Base-by-base conservation (phyloP, 2,888 invertebrate species). In the Apamea anceps region DNA sequence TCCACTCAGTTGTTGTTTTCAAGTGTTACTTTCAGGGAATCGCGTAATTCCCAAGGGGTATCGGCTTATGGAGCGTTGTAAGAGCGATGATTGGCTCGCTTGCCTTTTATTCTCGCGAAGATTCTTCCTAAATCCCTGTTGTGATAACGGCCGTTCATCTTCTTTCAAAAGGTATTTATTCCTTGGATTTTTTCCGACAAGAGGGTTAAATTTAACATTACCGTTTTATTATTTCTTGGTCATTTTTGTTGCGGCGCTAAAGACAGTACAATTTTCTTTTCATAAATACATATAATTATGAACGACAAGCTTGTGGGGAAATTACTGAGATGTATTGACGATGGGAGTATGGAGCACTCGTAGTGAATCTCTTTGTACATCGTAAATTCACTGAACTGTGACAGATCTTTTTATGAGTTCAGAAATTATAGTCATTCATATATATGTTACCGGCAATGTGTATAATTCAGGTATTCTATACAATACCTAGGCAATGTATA, bases 31-130 rank as follows among this genome's bases (percentile, higher is more conserved):
- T 82, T 77, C 75, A 67, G 62, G 57, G 63, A 77, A 80, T 80
- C 60, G 60, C 48, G 42, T 81, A 57, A 88, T 80, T 80, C 89
- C 79, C 90, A 66, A 72, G 77, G 82, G 89, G 65, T 80, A 76
- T 80, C 78, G 80, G 57, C 80, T 85, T 79, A 84, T 71, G 66
- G 66, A 60, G 57, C 71, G 79, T 81, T 82, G 80, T 87, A 78
- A 88, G 88, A 74, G 67, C 73, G 71, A 85, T 84, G 82, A 88
- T 89, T 90, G 90, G 80, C 54, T 82, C 15, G 60, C 85, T 79
- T 68, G 63, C 62, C 77, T 85, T 73, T 83, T 79, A 82, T 84
- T 80, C 75, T 74, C 18, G 62, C 18, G 28, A 74, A 75, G 65
- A 85, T 82, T 85, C 81, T 78, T 78, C 70, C 63, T 67, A 78